Evolutionary conservation across 1,140 invertebrate genomes (phyloP).

Genomic region (Solenopsis invicta): DNA sequence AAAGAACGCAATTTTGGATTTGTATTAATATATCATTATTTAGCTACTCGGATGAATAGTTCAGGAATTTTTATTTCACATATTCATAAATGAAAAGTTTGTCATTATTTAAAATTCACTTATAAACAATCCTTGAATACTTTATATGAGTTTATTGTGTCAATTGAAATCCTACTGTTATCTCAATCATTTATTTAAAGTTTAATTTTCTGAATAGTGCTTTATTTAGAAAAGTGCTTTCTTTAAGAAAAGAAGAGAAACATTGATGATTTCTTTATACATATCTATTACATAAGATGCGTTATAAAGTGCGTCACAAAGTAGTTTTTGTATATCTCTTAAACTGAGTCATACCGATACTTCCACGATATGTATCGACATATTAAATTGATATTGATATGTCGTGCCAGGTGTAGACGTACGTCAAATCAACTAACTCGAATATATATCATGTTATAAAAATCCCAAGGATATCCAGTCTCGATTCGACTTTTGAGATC

Average conservation of each 20-base stretch:
- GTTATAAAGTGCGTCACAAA: background rate
- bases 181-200: background rate
- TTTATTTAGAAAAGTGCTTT: background rate
- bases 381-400: slow-evolving; percentile 24
- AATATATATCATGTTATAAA: background rate
- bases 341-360: background rate
- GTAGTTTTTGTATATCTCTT: background rate
- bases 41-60: no score
- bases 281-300: background rate
- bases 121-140: background rate
- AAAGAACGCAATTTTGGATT: background rate
- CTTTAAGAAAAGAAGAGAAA: background rate
- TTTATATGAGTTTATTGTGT: background rate
- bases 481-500: slow-evolving; percentile 5
- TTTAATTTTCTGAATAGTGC: background rate
- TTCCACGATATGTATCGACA: background rate
- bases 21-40: background rate
- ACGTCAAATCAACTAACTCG: background rate
- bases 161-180: background rate
- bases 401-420: slow-evolving; percentile 11
- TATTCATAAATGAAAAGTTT: background rate
- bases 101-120: background rate
- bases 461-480: slow-evolving; percentile 44
- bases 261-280: background rate
- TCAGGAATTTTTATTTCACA: background rate